These are phyloP conservation scores for Drosophila kokeensis DNA, from an alignment of 2,888 invertebrate species.

Conservation along the genomic window DNA sequence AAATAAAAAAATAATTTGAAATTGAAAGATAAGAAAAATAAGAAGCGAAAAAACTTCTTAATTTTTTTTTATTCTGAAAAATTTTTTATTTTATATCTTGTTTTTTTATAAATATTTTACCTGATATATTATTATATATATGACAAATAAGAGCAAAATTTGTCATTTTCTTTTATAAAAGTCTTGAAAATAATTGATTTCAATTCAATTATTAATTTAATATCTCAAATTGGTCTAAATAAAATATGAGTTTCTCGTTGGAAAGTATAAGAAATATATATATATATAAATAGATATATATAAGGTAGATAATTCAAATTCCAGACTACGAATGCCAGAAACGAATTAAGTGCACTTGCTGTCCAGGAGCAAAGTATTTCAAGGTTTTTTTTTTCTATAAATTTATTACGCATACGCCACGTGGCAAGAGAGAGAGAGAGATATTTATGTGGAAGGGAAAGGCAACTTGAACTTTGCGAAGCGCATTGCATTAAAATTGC, in stretches of 20 bases:
- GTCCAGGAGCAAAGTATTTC: slow-evolving; percentile 16
- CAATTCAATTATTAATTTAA: too few species aligned
- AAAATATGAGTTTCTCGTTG: background rate
- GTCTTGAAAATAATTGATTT: too few species aligned
- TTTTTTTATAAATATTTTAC: background rate
- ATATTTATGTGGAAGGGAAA: background rate
- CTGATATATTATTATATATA: too few species aligned
- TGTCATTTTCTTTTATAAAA: too few species aligned
- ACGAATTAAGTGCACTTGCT: slow-evolving; percentile 10
- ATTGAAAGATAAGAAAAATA: background rate
- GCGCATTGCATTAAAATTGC: slow-evolving; percentile 51
- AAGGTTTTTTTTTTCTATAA: slow-evolving; percentile 14
- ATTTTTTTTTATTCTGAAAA: background rate
- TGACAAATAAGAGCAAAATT: too few species aligned
- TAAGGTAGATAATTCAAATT: slow-evolving; percentile 20
- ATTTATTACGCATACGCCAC: slow-evolving; percentile 54
- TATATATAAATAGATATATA: too few species aligned
- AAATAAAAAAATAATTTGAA: background rate
- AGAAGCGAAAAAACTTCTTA: background rate
- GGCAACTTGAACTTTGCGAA: slow-evolving; percentile 36
- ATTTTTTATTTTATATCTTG: background rate
- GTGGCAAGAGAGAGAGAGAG: slow-evolving; percentile 10
- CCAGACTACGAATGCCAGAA: slow-evolving; percentile 3
- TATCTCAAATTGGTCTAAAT: background rate
- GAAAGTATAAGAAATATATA: background rate